Base-by-base conservation (phyloP, 2,113 vertebrate species). In the Callocephalon fimbriatum region DNA sequence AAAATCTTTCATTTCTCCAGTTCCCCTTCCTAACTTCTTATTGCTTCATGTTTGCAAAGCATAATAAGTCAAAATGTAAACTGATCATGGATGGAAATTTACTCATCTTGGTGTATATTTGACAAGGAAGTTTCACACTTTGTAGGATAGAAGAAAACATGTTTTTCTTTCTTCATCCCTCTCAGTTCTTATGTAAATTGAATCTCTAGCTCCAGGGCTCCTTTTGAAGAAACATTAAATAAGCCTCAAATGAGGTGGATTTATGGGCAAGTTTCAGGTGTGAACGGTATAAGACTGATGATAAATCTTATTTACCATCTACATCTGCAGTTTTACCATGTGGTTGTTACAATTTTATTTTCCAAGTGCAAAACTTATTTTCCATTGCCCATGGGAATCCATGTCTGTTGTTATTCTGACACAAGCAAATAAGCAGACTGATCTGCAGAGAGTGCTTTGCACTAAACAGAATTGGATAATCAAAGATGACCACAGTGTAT, bases 301-400 rank as follows among this genome's bases (percentile, higher is more conserved):
- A 83, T 93, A 95, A 95, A 94, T 74, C 38, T 86, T 51, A 78
- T 90, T 91, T 85, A 92, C 76, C 5, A 6, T 61, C 61, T 19
- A 40, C 86, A 75, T 93, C 68, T 87, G 73, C 77, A 70, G 15
- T 92, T 95, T 93, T 82, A 91, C 62, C 42, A 18, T 86, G 29
- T 71, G 29, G 63, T 77, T 92, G 84, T 92, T 81, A 51, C 90
- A 75, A 13, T 81, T 93, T 63, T 93, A 56, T 92, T 96, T 97
- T 95, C 51, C 61, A 61, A 90, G 65, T 80, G 68, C 11, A 40
- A 81, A 92, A 47, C 48, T 91, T 89, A 35, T 92, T 95, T 89
- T 82, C 62, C 88, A 31, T 78, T 87, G 77, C 86, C 83, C n/a
- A 25, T 0, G 6, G 95, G 88, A 96, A 85, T 76, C 61, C 70